phyloP scores from a whole-genome alignment of 2,888 invertebrate genomes.

The Macrosiphum euphorbiae region DNA sequence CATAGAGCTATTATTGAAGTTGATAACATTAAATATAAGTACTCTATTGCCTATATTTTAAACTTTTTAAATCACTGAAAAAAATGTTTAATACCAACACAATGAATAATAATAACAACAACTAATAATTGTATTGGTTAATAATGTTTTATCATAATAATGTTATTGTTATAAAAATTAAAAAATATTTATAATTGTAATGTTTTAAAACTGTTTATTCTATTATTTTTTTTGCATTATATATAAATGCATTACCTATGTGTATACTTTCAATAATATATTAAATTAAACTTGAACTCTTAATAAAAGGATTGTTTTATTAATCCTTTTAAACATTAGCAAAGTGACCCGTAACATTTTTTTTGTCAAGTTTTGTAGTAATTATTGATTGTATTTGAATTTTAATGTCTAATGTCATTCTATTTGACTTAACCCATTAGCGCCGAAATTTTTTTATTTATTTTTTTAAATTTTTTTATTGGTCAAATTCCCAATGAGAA shows the following conservation, averaged over 20 bases:
- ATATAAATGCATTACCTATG: neutral
- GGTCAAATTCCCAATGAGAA: no score
- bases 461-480: no score
- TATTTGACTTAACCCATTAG: no score
- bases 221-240: neutral
- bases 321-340: slow-evolving; percentile 40
- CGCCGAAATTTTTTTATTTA: no score
- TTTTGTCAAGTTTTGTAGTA: slow-evolving; percentile 6
- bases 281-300: slow-evolving; percentile 7
- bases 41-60: neutral
- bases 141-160: neutral
- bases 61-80: slow-evolving; percentile 1
- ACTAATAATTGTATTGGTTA: slow-evolving; percentile 14
- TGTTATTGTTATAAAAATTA: slow-evolving; percentile 11
- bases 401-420: slow-evolving; percentile 11
- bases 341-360: slow-evolving; percentile 27
- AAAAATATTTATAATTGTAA: slow-evolving; percentile 2
- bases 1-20: neutral
- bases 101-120: neutral
- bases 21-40: neutral
- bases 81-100: neutral
- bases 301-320: slow-evolving; percentile 22
- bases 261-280: slow-evolving; percentile 23
- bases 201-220: neutral
- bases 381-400: slow-evolving; percentile 45